Conservation (phyloP, 2,113 vertebrate genomes). For the Empidonax traillii region DNA sequence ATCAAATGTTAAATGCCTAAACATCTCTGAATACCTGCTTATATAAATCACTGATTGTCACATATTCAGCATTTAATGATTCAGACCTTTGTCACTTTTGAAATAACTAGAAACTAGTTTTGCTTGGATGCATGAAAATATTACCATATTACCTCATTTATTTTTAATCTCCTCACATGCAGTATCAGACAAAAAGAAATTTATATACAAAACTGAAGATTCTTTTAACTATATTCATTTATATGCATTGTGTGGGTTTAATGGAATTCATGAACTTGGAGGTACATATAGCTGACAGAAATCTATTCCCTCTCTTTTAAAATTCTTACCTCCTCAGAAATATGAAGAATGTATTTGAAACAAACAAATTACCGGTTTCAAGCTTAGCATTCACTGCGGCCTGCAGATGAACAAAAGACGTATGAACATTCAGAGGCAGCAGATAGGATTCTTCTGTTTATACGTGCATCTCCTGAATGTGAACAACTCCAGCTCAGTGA, state of each 20-base stretch:
- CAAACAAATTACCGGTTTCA: slow-evolving; percentile 11
- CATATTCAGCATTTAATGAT: background rate
- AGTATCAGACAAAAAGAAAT: background rate
- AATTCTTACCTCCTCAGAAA: background rate
- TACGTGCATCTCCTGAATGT: background rate
- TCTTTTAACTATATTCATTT: background rate
- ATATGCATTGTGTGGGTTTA: background rate
- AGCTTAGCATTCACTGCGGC: background rate
- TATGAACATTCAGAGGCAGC: background rate
- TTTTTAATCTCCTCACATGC: background rate
- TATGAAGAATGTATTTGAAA: background rate
- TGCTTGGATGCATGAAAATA: background rate
- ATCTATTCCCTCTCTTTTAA: background rate
- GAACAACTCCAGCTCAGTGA: background rate
- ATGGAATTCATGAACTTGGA: background rate
- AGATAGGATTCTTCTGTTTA: background rate
- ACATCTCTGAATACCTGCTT: background rate
- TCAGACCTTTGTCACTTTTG: background rate
- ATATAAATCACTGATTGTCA: background rate
- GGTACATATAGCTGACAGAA: background rate
- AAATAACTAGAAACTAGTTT: background rate
- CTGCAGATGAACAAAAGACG: background rate
- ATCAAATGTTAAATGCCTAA: background rate
- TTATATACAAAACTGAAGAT: background rate
- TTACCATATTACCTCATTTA: background rate